Conservation (phyloP, 2,797 vertebrate species). For the Phrynocephalus forsythii region DNA sequence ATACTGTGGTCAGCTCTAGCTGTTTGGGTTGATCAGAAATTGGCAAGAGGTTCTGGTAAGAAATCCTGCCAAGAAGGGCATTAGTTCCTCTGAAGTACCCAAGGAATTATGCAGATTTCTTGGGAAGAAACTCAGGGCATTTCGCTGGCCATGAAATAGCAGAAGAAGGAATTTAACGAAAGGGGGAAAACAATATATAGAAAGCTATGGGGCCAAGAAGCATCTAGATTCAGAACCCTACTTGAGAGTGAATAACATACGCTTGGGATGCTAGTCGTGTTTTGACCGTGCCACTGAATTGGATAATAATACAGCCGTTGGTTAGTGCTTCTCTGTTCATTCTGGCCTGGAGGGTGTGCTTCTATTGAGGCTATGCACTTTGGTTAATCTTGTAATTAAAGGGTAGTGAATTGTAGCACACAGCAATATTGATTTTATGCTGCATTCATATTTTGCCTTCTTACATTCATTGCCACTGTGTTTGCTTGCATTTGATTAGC, state of each 20-base stretch:
- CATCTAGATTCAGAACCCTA: too few relatives aligned
- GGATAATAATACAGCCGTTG: constrained; percentile 24
- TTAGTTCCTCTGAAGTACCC: too few relatives aligned
- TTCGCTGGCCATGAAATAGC: too few relatives aligned
- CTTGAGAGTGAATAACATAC: neutral
- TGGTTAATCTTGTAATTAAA: constrained; percentile 49
- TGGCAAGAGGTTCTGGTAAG: too few relatives aligned
- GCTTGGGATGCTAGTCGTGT: constrained; percentile 1
- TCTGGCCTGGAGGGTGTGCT: neutral
- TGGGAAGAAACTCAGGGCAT: too few relatives aligned
- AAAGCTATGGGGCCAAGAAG: too few relatives aligned
- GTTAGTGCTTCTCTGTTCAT: constrained; percentile 28
- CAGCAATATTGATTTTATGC: constrained; percentile 14
- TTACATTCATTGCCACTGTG: neutral
- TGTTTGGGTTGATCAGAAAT: too few relatives aligned
- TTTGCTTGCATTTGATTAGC: neutral
- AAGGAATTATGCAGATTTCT: too few relatives aligned
- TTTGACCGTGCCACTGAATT: constrained; percentile 28
- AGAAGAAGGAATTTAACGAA: too few relatives aligned
- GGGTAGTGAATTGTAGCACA: constrained; percentile 28
- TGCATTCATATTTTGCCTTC: constrained; percentile 19
- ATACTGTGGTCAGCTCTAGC: too few relatives aligned
- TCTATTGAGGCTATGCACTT: constrained; percentile 37
- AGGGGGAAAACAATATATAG: too few relatives aligned
- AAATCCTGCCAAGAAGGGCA: too few relatives aligned